A percentile compares a stretch with the other conserved stretches of the same genome.
Conservation (phyloP, 2,888 invertebrate genomes). For the Pachydiplax longipennis region DNA sequence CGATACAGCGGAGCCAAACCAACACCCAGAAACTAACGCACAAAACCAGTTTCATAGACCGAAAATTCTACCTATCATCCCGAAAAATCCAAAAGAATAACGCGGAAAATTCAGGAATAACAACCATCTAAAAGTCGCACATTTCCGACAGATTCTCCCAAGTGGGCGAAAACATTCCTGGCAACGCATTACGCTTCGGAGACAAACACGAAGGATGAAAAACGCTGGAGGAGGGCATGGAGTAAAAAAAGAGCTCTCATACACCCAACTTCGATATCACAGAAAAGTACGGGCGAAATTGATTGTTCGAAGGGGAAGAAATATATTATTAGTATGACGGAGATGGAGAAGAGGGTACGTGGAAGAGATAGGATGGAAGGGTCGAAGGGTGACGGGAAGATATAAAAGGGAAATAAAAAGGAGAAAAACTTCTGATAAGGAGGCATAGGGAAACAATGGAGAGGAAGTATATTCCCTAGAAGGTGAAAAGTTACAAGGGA, state of each 20-base stretch:
- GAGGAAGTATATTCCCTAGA: conserved; percentile 10
- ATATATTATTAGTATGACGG: background rate
- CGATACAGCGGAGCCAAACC: no score
- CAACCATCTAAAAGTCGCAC: no score
- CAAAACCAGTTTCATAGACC: no score
- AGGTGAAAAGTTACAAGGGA: conserved; percentile 11
- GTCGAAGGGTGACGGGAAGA: background rate
- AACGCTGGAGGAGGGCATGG: background rate
- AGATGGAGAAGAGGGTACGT: background rate
- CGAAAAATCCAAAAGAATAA: no score
- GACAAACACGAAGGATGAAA: background rate
- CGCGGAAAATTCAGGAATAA: no score
- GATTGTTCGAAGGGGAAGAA: background rate
- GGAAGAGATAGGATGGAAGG: background rate
- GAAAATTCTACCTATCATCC: no score
- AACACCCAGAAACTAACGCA: no score
- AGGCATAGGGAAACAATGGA: conserved; percentile 36
- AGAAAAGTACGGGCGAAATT: background rate
- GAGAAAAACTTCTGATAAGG: conserved; percentile 13
- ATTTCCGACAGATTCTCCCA: no score
- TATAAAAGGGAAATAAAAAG: background rate
- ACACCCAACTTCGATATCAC: background rate
- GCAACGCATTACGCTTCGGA: no score
- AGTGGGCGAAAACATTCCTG: no score
- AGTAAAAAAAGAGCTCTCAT: background rate